Percentiles rank a stretch among this genome's conserved stretches.
Conservation (phyloP, 2,113 vertebrate species). For the Circaetus cinerascens region DNA sequence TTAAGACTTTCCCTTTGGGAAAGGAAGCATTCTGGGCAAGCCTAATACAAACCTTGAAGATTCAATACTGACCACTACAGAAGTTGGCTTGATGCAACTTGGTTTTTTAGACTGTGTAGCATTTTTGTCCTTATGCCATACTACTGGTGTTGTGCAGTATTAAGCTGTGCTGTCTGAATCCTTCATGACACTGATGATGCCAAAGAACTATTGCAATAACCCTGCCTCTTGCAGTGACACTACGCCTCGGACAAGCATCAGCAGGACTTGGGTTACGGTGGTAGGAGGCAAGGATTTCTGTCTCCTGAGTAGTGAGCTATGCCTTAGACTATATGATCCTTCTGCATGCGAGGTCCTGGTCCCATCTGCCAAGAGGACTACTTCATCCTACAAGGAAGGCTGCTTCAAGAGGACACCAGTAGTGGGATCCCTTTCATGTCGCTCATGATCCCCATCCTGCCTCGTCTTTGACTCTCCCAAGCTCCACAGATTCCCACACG, state of each 20-base stretch:
- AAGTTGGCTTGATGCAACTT: not conserved
- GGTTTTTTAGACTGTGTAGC: not conserved
- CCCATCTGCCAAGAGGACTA: not conserved
- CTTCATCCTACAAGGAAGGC: not conserved
- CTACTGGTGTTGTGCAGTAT: not conserved
- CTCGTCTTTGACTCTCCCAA: not conserved
- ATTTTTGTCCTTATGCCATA: not conserved
- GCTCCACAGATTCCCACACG: not conserved
- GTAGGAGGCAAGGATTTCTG: not conserved
- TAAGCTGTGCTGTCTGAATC: not conserved
- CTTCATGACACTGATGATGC: not conserved
- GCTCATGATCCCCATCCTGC: not conserved
- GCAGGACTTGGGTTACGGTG: fast-evolving
- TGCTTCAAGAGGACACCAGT: not conserved
- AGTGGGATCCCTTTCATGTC: not conserved
- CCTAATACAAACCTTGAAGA: not conserved
- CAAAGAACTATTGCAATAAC: not conserved
- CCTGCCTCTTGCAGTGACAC: not conserved
- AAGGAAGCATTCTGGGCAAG: not conserved
- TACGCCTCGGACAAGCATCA: not conserved
- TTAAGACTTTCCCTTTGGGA: not conserved
- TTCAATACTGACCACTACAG: not conserved
- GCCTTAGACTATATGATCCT: not conserved
- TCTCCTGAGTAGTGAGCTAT: not conserved
- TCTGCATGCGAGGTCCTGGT: not conserved